phyloP scores from a whole-genome alignment of 2,113 vertebrate genomes.

The Labeo catla region DNA sequence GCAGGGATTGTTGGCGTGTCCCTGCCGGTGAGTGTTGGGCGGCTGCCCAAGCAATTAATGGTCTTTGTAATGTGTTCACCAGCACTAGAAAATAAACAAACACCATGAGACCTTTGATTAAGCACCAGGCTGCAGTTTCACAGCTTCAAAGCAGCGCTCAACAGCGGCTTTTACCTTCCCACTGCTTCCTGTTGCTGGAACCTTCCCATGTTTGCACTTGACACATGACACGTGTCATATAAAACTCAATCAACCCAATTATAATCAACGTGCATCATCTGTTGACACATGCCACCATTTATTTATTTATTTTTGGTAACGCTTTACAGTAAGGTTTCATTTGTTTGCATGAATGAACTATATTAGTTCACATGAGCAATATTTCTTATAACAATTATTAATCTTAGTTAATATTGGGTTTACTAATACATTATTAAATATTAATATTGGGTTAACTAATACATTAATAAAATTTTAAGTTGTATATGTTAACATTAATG shows the following conservation, averaged over 20 bases:
- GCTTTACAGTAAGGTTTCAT: too few relatives aligned
- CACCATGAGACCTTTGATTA: constrained; percentile 58
- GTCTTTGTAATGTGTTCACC: constrained; percentile 54
- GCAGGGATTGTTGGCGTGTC: background rate
- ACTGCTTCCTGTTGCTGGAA: background rate
- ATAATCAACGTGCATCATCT: background rate
- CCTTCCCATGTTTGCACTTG: background rate
- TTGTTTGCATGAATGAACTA: too few relatives aligned
- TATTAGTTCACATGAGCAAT: too few relatives aligned
- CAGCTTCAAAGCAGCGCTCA: constrained; percentile 47
- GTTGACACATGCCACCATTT: background rate
- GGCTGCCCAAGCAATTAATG: constrained; percentile 59
- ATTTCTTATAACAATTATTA: too few relatives aligned
- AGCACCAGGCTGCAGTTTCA: constrained; percentile 50
- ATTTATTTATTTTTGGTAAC: too few relatives aligned
- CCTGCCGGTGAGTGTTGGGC: constrained; percentile 52
- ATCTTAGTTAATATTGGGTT: too few relatives aligned
- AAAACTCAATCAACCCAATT: background rate
- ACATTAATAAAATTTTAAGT: too few relatives aligned
- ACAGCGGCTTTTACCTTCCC: background rate
- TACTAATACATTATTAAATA: too few relatives aligned
- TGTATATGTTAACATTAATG: too few relatives aligned
- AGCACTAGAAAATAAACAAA: constrained; percentile 56
- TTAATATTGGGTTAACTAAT: too few relatives aligned
- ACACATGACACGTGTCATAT: background rate